Base-by-base conservation (phyloP, 2,888 invertebrate species). In the Luperina testacea region DNA sequence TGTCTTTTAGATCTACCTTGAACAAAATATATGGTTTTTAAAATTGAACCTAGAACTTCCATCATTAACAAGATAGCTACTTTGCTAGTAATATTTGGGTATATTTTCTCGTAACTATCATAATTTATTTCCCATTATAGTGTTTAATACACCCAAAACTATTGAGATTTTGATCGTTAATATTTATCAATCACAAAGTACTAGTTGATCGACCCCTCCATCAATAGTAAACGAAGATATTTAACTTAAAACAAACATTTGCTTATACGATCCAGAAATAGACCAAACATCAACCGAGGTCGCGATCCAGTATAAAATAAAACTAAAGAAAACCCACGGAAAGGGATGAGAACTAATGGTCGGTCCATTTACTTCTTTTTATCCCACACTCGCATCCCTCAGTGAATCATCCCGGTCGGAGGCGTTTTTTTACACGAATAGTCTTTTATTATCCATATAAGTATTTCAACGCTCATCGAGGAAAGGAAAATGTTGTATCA, bases 321-420 rank as follows among this genome's bases (percentile, higher is more conserved):
- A 89, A 88, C 84, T 79, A 79, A 78, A 83, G 85, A 76, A 88
- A 83, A 61, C 77, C 65, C 57, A 72, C 77, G 79, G 88, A 88
- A 89, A 91, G 89, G 92, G 91, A 90, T 90, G 89, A 83, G 87
- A 90, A 86, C 92, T 94, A 94, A 94, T 94, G 94, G 93, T 89
- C 89, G 90, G 89, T 91, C 92, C 92, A 93, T 94, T 94, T 92
- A 91, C 90, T 91, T 89, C 88, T 93, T 94, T 93, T 93, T 93
- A 93, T 92, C 92, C 91, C 89, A 91, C 90, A 90, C 90, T 90
- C 88, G 89, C 77, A 89, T 90, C 90, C 91, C 89, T 90, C 90
- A 88, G 90, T 94, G 94, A 93, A 94, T 94, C 93, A 93, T 94
- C 90, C 91, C 77, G 89, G 82, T 79, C 70, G 75, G 72, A 74